Conservation (phyloP, 2,888 invertebrate genomes). For the Argyresthia albistria region DNA sequence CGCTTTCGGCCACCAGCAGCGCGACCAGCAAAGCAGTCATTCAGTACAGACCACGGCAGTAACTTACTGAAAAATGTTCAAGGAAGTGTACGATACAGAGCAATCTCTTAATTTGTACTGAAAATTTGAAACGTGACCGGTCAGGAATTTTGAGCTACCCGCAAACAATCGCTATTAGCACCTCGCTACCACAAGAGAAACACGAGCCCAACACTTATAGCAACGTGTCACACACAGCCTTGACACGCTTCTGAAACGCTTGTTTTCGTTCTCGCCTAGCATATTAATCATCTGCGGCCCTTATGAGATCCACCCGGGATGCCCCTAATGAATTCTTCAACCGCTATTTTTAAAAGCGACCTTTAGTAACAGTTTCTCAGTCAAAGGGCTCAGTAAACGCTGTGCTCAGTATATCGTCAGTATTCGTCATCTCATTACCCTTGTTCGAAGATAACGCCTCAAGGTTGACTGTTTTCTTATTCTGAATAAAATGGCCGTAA, state of each 20-base stretch:
- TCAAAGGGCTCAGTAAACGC: constrained; percentile 8
- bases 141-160: too few species aligned
- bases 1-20: too few species aligned
- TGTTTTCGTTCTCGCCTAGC: constrained; percentile 34
- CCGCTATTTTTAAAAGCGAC: constrained; percentile 22
- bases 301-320: constrained; percentile 30
- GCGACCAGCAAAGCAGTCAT: too few species aligned
- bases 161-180: too few species aligned
- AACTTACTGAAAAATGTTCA: too few species aligned
- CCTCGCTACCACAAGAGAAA: too few species aligned
- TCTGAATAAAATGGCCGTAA: constrained; percentile 59
- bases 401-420: neutral
- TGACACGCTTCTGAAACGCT: constrained; percentile 41
- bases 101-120: too few species aligned
- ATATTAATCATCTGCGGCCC: constrained; percentile 32
- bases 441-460: constrained; percentile 29
- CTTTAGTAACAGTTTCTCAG: constrained; percentile 14
- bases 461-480: constrained; percentile 46
- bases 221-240: constrained; percentile 44
- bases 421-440: neutral
- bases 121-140: too few species aligned
- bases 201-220: constrained; percentile 14
- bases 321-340: constrained; percentile 23
- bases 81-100: too few species aligned
- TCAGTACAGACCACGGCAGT: too few species aligned